Conservation (phyloP, 2,113 vertebrate genomes). For the Vicugna pacos region DNA sequence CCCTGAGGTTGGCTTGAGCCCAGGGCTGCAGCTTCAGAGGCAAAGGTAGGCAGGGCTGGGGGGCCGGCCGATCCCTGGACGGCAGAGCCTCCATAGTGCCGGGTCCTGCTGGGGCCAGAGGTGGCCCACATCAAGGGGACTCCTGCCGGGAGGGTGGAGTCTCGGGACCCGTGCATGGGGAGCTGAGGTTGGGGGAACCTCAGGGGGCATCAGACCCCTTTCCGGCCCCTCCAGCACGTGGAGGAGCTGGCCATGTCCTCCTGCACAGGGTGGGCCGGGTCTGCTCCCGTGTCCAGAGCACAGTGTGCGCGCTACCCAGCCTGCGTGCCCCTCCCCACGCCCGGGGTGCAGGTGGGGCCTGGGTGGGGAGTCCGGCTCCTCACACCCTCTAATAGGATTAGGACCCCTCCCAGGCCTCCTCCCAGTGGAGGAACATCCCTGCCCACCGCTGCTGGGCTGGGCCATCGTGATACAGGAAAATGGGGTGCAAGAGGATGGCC, state of each 20-base stretch:
- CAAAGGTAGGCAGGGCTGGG: not conserved
- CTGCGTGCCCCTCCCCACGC: rapidly evolving
- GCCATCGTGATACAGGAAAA: no score
- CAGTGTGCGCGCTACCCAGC: rapidly evolving
- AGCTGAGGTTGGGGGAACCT: rapidly evolving
- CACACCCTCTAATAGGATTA: rapidly evolving
- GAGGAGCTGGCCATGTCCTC: not conserved
- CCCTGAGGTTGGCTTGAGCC: not conserved
- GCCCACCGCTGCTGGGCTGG: rapidly evolving
- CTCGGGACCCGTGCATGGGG: not conserved
- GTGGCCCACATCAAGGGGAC: not conserved
- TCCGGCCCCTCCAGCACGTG: not conserved
- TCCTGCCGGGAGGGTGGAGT: not conserved
- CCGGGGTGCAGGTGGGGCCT: not conserved
- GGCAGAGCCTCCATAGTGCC: rapidly evolving
- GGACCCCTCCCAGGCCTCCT: not conserved
- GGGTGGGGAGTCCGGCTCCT: rapidly evolving
- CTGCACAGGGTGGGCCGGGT: rapidly evolving
- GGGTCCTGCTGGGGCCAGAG: not conserved
- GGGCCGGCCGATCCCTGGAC: not conserved
- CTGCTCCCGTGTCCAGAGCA: not conserved
- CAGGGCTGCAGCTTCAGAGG: not conserved
- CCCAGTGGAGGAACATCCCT: not conserved
- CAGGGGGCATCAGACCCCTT: not conserved
- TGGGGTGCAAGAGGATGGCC: no score